These are phyloP conservation scores for Timema podura DNA, from an alignment of 2,888 invertebrate genomes.

Conservation along the genomic window DNA sequence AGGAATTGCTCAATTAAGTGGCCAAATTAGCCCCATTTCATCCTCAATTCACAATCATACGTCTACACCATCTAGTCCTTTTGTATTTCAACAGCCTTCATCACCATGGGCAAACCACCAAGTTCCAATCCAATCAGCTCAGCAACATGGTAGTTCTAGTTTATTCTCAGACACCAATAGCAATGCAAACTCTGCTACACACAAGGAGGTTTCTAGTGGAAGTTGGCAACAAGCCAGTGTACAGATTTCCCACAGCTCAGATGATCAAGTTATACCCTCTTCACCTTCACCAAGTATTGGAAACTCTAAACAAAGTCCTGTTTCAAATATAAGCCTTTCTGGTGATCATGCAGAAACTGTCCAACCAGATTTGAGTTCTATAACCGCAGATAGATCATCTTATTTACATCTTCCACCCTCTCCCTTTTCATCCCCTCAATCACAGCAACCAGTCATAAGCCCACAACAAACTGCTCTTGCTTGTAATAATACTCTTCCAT, in stretches of 20 bases:
- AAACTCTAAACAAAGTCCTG: conserved; percentile 16
- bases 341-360: conserved; percentile 8
- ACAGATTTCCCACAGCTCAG: neutral
- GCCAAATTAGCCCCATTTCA: conserved; percentile 21
- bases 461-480: conserved; percentile 23
- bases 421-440: conserved; percentile 25
- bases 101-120: conserved; percentile 23
- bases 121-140: neutral
- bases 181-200: neutral
- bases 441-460: conserved; percentile 22
- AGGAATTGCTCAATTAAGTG: conserved; percentile 14
- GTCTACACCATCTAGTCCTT: conserved; percentile 26
- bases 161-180: conserved; percentile 16
- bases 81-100: conserved; percentile 30
- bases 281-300: conserved; percentile 17
- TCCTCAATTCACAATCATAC: conserved; percentile 17
- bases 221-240: neutral
- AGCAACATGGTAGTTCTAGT: conserved; percentile 20
- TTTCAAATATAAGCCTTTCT: conserved; percentile 13
- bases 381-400: conserved; percentile 8
- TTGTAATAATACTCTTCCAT: conserved; percentile 16
- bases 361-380: conserved; percentile 10
- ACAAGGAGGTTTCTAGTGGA: neutral
- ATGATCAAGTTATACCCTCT: neutral
- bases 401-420: conserved; percentile 23